Evolutionary conservation across 2,888 invertebrate species (phyloP).

Genomic region (Troides oblongomaculatus): DNA sequence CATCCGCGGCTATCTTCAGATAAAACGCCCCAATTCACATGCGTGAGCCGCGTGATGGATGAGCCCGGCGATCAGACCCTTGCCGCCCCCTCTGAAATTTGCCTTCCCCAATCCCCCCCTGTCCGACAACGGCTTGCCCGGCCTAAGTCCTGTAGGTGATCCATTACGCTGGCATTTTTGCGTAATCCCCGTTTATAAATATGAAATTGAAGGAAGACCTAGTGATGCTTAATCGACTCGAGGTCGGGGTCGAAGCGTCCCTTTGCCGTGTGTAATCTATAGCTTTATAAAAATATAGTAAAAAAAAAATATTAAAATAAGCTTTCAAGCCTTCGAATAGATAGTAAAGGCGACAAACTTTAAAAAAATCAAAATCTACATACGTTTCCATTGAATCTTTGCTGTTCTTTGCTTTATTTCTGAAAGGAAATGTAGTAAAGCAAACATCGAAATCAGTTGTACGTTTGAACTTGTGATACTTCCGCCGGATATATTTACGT

Average conservation of each 20-base stretch:
- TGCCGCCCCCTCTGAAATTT: constrained; percentile 66
- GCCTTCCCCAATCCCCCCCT: constrained; percentile 59
- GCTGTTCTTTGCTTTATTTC: too few species aligned
- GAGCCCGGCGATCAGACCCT: constrained; percentile 78
- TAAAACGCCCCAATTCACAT: constrained; percentile 79
- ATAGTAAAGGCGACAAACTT: background rate
- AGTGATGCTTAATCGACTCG: constrained; percentile 79
- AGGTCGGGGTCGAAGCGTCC: constrained; percentile 72
- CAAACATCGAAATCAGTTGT: background rate
- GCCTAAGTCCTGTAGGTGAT: constrained; percentile 77
- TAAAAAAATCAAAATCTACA: background rate
- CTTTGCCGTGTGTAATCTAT: constrained; percentile 67
- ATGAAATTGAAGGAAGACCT: constrained; percentile 79
- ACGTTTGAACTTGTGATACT: background rate
- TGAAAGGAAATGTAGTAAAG: background rate
- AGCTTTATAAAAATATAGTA: constrained; percentile 52
- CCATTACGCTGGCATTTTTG: constrained; percentile 79
- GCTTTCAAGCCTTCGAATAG: background rate
- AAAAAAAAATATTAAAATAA: background rate
- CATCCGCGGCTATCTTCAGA: constrained; percentile 75
- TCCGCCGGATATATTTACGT: background rate
- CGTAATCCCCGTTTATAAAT: constrained; percentile 80
- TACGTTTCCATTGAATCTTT: too few species aligned
- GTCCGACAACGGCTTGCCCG: constrained; percentile 53
- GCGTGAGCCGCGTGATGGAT: constrained; percentile 79